A percentile compares a stretch with the other conserved stretches of the same genome.
Conservation (phyloP, 2,888 invertebrate genomes). For the Thereva nobilitata region DNA sequence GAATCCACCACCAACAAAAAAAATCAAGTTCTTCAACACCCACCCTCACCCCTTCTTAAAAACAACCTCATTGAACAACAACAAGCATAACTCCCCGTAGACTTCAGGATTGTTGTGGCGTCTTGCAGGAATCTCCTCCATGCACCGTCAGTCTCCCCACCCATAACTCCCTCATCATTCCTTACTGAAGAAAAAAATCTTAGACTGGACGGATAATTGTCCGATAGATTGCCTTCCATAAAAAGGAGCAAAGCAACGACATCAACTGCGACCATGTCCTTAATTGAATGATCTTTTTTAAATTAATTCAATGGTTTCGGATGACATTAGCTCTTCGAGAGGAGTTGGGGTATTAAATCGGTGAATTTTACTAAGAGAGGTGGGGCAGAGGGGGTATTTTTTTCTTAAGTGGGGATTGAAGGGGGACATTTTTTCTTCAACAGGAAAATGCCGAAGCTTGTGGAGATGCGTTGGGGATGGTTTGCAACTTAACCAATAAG, state of each 20-base stretch:
- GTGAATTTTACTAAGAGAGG: too few relatives aligned
- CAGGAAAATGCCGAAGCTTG: slow-evolving; percentile 5
- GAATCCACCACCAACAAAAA: background rate
- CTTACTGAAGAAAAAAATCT: slow-evolving; percentile 3
- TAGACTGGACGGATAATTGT: slow-evolving; percentile 33
- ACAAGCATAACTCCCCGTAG: too few relatives aligned
- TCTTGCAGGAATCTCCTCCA: too few relatives aligned
- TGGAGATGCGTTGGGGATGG: background rate
- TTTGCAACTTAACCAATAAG: slow-evolving; percentile 6
- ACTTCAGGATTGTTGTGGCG: too few relatives aligned
- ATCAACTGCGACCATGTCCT: slow-evolving; percentile 38
- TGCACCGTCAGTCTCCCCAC: too few relatives aligned
- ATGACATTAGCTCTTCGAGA: slow-evolving; percentile 33
- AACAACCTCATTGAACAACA: too few relatives aligned
- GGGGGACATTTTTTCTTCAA: background rate
- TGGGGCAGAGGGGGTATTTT: slow-evolving; percentile 10
- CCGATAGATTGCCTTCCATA: slow-evolving; percentile 38
- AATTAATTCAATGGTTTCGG: slow-evolving; percentile 44
- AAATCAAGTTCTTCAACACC: background rate
- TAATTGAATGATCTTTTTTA: slow-evolving; percentile 47
- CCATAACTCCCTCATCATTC: background rate
- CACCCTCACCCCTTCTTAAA: too few relatives aligned
- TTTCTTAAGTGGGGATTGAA: slow-evolving; percentile 17
- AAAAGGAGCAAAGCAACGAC: slow-evolving; percentile 22
- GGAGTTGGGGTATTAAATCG: too few relatives aligned